Conservation (phyloP, 2,113 vertebrate genomes). For the Numida meleagris region DNA sequence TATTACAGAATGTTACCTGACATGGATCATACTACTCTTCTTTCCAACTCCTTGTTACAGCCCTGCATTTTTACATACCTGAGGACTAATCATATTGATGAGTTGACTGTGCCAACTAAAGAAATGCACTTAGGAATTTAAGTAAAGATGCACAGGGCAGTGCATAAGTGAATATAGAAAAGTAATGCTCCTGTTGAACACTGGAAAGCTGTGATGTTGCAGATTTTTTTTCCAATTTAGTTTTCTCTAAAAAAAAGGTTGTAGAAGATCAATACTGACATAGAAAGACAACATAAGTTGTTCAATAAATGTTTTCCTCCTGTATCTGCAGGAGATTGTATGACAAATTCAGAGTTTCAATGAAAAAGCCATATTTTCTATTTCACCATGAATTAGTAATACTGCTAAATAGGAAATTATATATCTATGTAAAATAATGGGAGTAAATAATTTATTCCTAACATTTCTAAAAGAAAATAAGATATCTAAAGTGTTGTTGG, state of each 20-base stretch:
- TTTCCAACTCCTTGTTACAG: not conserved
- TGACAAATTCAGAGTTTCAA: not conserved
- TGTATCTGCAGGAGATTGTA: not conserved
- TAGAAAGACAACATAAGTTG: not conserved
- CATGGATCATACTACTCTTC: not conserved
- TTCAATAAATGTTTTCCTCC: not conserved
- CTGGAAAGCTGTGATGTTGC: not conserved
- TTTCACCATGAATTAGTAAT: not conserved
- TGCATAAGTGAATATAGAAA: not conserved
- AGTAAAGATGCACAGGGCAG: not conserved
- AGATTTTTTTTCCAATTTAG: not conserved
- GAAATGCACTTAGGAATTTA: not conserved
- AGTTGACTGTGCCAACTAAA: not conserved
- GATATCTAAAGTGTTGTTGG: not conserved
- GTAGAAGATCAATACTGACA: not conserved
- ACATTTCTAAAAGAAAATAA: not conserved
- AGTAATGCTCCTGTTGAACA: not conserved
- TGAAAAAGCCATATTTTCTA: not conserved
- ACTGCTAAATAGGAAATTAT: not conserved
- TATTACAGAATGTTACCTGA: not conserved
- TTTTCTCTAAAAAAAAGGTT: not conserved
- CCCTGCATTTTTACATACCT: not conserved
- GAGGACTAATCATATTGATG: not conserved
- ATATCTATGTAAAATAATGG: no score
- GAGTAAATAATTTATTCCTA: not conserved